Evolutionary conservation across 2,888 invertebrate genomes (phyloP), one percentile per base, ranked within the genome.

Genomic region (Ectropis crepuscularia): DNA sequence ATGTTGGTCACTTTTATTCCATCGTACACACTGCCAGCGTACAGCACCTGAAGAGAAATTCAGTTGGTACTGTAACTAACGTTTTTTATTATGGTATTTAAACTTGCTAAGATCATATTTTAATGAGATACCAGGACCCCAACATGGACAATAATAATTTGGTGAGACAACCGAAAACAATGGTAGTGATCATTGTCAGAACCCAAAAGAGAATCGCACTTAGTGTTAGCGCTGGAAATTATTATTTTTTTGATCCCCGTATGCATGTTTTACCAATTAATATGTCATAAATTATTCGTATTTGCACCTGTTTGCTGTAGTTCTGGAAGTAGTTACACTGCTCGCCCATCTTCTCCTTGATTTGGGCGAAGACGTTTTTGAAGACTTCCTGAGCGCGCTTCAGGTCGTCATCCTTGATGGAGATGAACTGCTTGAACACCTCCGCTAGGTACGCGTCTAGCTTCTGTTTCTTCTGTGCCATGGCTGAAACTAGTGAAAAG

Each of bases 21-120:
- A 73, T 95, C 95, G 65, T 93, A 94, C 45, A 89, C 95, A 74
- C 95, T 95, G 9, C 95, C 95, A 0, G 93, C 94, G 68, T 88
- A 94, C 63, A 90, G 84, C 0, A 85, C 82, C 77, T 86, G 70
- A 5, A 46, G 10, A 9, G 0, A 47, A 47, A 47, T 10, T 47
- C 0, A 12, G n/a, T 0, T 10, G 5, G 38, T 46, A n/a, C 6
- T 46, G 37, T 8, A 28, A 6, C 11, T 11, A 43, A 7, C 9
- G 39, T 6, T 36, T 28, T 28, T 28, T 28, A 28, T 28, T 1
- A 1, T 1, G 16, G 4, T 28, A 28, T 28, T 28, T 28, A 1
- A 28, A 28, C 16, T 2, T 28, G 16, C 16, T 28, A 28, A 4
- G 16, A 28, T 28, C 16, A 28, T 4, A n/a, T n/a, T n/a, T n/a